Evolutionary conservation across 92 coral and sea anemone species (phyloP).

Genomic region (Montipora capitata): DNA sequence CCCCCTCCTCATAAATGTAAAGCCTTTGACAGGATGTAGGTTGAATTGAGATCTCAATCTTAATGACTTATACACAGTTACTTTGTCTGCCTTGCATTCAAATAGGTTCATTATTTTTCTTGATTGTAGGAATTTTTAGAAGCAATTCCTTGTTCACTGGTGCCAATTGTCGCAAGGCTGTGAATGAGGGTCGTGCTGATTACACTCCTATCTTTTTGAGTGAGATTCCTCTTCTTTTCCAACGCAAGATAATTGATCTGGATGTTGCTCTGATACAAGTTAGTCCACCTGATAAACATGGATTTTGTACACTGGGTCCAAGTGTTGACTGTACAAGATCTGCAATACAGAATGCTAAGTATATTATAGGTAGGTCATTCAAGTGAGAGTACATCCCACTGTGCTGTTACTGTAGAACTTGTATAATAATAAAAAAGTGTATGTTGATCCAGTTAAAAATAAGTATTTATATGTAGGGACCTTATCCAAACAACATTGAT

Average conservation of each 20-base stretch:
- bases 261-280: constrained; percentile 98
- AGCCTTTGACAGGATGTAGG: too few relatives aligned
- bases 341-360: constrained; percentile 96
- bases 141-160: constrained; percentile 96
- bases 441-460: too few relatives aligned
- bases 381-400: too few relatives aligned
- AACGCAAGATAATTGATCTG: constrained; percentile 88
- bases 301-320: constrained; percentile 97
- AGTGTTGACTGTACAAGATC: constrained; percentile 97
- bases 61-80: too few relatives aligned
- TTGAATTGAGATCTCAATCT: too few relatives aligned
- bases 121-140: constrained; percentile 85
- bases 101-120: too few relatives aligned
- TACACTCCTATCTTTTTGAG: constrained; percentile 94
- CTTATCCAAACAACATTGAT: too few relatives aligned
- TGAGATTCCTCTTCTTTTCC: constrained; percentile 94
- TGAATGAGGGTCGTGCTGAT: constrained; percentile 97
- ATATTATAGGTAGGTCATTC: constrained; percentile 84
- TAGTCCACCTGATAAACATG: constrained; percentile 99
- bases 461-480: too few relatives aligned
- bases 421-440: too few relatives aligned
- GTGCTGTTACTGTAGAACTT: too few relatives aligned
- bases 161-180: constrained; percentile 87
- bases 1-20: too few relatives aligned
- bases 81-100: too few relatives aligned